phyloP scores from a whole-genome alignment of 2,113 vertebrate species.

The Engraulis encrasicolus region DNA sequence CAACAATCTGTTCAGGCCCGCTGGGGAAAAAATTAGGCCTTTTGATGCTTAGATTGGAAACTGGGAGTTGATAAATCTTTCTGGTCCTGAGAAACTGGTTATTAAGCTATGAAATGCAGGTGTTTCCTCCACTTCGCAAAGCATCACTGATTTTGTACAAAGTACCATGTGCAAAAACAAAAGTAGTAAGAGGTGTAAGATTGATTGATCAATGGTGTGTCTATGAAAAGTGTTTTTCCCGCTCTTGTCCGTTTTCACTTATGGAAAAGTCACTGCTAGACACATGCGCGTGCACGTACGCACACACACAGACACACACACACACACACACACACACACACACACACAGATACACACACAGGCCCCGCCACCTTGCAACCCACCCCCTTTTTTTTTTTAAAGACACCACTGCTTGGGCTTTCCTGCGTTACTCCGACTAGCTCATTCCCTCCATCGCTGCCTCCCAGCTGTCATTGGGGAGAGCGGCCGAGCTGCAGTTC shows the following conservation, averaged over 20 bases:
- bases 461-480: conserved; percentile 67
- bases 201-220: neutral
- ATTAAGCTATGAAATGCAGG: neutral
- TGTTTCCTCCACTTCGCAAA: neutral
- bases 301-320: no score
- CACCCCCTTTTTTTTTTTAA: conserved; percentile 42
- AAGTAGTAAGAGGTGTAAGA: neutral
- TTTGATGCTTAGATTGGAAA: neutral
- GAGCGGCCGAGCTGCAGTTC: conserved; percentile 64
- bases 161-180: neutral
- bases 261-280: no score
- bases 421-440: conserved; percentile 56
- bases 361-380: no score
- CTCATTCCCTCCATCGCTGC: no score
- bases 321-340: conserved; percentile 29
- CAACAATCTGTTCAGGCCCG: neutral
- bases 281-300: no score
- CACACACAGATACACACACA: no score
- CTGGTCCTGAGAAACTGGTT: neutral
- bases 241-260: neutral
- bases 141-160: neutral
- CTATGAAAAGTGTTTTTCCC: neutral
- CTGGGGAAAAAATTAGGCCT: neutral
- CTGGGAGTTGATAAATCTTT: neutral
- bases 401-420: neutral